phyloP scores from a whole-genome alignment of 2,797 vertebrate species.

The Coracias cyanogaster region DNA sequence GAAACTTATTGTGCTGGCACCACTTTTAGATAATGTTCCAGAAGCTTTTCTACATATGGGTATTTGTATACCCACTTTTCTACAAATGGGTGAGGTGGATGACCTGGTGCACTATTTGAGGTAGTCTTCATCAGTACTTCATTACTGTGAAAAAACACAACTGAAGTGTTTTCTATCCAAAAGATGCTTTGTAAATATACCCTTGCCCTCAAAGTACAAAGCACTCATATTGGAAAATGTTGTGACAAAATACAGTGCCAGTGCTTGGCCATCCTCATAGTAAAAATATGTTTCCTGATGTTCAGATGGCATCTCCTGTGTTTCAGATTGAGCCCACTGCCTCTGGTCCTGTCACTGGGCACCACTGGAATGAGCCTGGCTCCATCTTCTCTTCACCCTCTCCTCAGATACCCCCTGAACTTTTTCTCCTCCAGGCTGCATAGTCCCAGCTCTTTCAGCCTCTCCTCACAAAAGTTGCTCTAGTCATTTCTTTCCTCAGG shows the following conservation, averaged over 20 bases:
- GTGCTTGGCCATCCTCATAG: background rate
- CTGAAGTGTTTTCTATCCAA: background rate
- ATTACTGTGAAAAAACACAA: background rate
- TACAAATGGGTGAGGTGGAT: background rate
- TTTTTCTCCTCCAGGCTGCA: background rate
- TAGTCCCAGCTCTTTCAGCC: background rate
- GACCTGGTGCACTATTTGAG: background rate
- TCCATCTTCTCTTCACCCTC: background rate
- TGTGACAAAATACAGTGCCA: background rate
- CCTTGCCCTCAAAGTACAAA: background rate
- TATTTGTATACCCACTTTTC: background rate
- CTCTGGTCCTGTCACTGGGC: background rate
- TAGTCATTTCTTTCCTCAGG: background rate
- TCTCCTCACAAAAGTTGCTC: background rate
- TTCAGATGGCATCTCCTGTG: background rate
- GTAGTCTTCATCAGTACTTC: background rate
- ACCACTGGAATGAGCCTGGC: background rate
- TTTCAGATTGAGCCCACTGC: background rate
- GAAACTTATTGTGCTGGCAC: background rate
- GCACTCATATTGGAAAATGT: background rate
- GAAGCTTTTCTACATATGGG: conserved; percentile 4
- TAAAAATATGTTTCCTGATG: background rate
- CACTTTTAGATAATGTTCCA: background rate
- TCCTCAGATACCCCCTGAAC: background rate
- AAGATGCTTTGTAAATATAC: background rate